Conservation (phyloP, 1,140 invertebrate genomes). For the Mercenaria mercenaria region DNA sequence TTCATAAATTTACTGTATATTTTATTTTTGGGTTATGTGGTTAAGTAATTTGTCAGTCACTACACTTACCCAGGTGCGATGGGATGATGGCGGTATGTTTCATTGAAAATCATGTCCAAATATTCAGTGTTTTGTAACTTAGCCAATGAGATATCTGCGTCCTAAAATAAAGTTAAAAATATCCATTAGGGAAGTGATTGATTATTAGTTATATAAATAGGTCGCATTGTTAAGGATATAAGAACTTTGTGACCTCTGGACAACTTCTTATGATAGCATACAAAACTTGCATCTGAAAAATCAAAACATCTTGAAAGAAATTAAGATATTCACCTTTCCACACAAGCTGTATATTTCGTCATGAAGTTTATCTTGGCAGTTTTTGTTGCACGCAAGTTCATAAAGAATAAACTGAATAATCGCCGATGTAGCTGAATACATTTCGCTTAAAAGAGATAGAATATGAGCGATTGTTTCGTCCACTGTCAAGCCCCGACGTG, state of each 20-base stretch:
- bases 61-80: conserved; percentile 77
- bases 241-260: too few species aligned
- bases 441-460: conserved; percentile 72
- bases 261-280: too few species aligned
- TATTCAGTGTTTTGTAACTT: conserved; percentile 79
- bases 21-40: too few species aligned
- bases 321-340: not conserved
- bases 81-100: conserved; percentile 84
- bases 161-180: too few species aligned
- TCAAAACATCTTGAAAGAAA: too few species aligned
- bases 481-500: conserved; percentile 65
- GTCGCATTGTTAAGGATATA: too few species aligned
- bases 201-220: too few species aligned
- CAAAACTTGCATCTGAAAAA: too few species aligned
- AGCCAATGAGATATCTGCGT: conserved; percentile 66
- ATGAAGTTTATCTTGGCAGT: conserved; percentile 65
- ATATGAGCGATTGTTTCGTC: conserved; percentile 76
- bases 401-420: conserved; percentile 74
- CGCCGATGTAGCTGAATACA: conserved; percentile 70
- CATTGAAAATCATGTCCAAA: conserved; percentile 84
- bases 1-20: too few species aligned
- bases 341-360: conserved; percentile 63
- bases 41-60: too few species aligned
- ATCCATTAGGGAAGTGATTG: too few species aligned
- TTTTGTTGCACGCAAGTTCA: conserved; percentile 71